Evolutionary conservation across 2,888 invertebrate genomes (phyloP), one percentile per base, ranked within the genome.

Genomic region (Heliconius aoede): DNA sequence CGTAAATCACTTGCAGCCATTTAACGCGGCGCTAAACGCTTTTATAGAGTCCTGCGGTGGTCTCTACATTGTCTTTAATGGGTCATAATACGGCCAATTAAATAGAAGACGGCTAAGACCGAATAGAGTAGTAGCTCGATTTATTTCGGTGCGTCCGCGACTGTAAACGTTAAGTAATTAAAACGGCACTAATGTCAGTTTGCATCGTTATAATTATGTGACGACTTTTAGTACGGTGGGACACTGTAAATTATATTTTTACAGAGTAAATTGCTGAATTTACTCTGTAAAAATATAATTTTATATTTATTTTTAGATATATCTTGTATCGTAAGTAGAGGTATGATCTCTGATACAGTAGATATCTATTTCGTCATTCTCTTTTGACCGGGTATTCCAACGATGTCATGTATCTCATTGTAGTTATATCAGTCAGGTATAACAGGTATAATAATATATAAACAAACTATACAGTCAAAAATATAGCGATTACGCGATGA

Each of bases 41-140:
- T 91, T 91, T 89, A 91, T 90, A 88, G 88, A 84, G 85, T 85
- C 86, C 84, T 87, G 88, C 85, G 93, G 93, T 93, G 93, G 93
- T 92, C 91, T 86, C 84, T 88, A 94, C 93, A 92, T 93, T 94
- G 93, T 94, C 89, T 92, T 93, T 94, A 93, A 94, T 92, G 91
- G 90, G 86, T 88, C 86, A 90, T 90, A 90, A 89, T 88, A 91
- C 86, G 90, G 85, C 88, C 87, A 91, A 91, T 94, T 93, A 93
- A 93, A 92, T 87, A 85, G 84, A 82, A 80, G 88, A 90, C 87
- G 86, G 86, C 86, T 81, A 82, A 81, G 75, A 78, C 73, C 81
- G 82, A 78, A 84, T 82, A 83, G 84, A 81, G 83, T 83, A 81
- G 83, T 83, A 83, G 83, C 82, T 76, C 64, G 78, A 77, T 80